These are phyloP conservation scores for Pseudococcus jackbeardsleyi DNA, from an alignment of 2,888 invertebrate genomes.

Conservation along the genomic window DNA sequence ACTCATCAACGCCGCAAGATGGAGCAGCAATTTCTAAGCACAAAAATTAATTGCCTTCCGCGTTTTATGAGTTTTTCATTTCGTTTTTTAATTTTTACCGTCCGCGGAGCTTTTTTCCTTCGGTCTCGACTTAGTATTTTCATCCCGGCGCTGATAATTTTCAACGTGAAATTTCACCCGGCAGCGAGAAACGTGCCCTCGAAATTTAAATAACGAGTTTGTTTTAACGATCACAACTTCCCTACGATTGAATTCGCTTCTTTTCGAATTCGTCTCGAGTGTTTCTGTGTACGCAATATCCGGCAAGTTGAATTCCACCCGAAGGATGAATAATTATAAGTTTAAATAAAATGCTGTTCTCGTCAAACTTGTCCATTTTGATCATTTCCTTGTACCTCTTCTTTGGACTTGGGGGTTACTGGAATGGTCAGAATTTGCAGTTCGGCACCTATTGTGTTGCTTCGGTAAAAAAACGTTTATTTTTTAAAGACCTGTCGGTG, in stretches of 20 bases:
- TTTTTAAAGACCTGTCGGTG: too few species aligned
- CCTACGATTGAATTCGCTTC: neutral
- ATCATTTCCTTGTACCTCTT: too few species aligned
- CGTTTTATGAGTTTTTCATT: slow-evolving; percentile 38
- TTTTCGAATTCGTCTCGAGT: neutral
- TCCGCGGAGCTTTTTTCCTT: neutral
- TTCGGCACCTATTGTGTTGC: too few species aligned
- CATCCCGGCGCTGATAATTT: slow-evolving; percentile 17
- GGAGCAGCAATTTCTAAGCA: slow-evolving; percentile 50
- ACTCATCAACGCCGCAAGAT: slow-evolving; percentile 53
- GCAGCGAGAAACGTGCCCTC: neutral
- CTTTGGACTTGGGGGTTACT: too few species aligned
- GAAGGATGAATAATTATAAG: neutral
- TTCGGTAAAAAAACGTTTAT: too few species aligned
- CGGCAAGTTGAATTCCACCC: neutral
- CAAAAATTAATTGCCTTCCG: slow-evolving; percentile 51
- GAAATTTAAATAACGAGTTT: slow-evolving; percentile 1
- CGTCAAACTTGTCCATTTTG: too few species aligned
- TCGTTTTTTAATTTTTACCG: slow-evolving; percentile 37
- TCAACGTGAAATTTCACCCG: neutral
- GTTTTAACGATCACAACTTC: neutral
- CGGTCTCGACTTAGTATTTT: neutral
- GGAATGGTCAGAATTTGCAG: too few species aligned
- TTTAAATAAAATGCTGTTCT: too few species aligned
- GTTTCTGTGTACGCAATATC: neutral